A percentile compares a stretch with the other conserved stretches of the same genome.
These are phyloP conservation scores for Oxyteleia sp. DNA, from an alignment of 2,888 invertebrate species.

Conservation along the genomic window DNA sequence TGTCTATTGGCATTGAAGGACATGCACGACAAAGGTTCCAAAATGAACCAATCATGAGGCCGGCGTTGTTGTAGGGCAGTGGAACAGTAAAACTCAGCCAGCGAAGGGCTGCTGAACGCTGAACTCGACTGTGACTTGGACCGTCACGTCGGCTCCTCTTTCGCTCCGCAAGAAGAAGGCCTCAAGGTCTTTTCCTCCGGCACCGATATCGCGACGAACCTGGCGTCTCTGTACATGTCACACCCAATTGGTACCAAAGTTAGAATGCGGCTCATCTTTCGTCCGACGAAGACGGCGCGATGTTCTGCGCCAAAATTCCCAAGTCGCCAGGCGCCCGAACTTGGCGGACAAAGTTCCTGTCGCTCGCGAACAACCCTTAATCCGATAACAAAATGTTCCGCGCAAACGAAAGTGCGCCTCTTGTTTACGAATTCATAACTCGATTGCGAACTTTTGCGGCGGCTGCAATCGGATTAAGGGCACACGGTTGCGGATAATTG, in stretches of 20 bases:
- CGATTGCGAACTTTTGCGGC: background rate
- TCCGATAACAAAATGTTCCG: background rate
- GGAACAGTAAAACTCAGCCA: constrained; percentile 84
- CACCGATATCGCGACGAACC: constrained; percentile 14
- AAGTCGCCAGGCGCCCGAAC: too few species aligned
- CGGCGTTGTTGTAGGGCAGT: constrained; percentile 85
- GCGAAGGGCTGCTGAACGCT: constrained; percentile 78
- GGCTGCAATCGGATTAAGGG: background rate
- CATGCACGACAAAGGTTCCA: constrained; percentile 99
- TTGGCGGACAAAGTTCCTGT: background rate
- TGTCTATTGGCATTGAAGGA: constrained; percentile 98
- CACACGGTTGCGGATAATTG: background rate
- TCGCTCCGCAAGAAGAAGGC: constrained; percentile 51
- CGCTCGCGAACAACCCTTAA: background rate
- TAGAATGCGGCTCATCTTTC: background rate
- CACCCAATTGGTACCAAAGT: background rate
- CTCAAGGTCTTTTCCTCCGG: constrained; percentile 49
- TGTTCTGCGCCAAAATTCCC: background rate
- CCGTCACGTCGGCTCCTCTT: constrained; percentile 51
- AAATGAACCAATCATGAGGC: constrained; percentile 98
- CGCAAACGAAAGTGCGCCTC: background rate
- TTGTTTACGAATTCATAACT: background rate
- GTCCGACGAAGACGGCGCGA: background rate
- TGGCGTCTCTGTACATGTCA: constrained; percentile 39
- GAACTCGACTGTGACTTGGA: constrained; percentile 73